Evolutionary conservation across 2,113 vertebrate species (phyloP).

Genomic region (Cinclus mexicanus): DNA sequence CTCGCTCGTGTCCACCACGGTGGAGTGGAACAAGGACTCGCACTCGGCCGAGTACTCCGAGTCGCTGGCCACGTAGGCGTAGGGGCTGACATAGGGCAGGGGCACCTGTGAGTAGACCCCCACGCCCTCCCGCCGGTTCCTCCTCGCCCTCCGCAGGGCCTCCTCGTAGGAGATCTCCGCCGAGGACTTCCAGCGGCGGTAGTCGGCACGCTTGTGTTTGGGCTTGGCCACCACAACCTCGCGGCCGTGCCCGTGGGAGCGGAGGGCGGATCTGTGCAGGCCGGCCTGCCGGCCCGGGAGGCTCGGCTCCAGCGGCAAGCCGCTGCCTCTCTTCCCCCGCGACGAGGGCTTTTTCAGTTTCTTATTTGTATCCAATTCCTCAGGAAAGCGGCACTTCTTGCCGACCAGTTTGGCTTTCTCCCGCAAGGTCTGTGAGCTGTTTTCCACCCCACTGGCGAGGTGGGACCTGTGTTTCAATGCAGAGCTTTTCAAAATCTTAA

Average conservation of each 20-base stretch:
- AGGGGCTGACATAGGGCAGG: conserved; percentile 77
- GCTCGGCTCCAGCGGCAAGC: conserved; percentile 65
- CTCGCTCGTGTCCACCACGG: conserved; percentile 91
- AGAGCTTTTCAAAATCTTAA: conserved; percentile 74
- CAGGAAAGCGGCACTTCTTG: conserved; percentile 78
- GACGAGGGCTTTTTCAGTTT: conserved; percentile 76
- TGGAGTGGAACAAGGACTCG: conserved; percentile 91
- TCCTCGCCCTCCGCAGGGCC: conserved; percentile 75
- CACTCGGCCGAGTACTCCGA: conserved; percentile 96
- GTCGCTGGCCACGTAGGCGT: conserved; percentile 84
- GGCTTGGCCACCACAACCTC: conserved; percentile 86
- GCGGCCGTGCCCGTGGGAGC: conserved; percentile 71
- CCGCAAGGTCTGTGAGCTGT: conserved; percentile 50
- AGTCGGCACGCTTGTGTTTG: conserved; percentile 85
- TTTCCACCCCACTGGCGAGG: conserved; percentile 54
- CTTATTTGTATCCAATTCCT: conserved; percentile 77
- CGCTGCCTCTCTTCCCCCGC: conserved; percentile 68
- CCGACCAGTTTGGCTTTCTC: conserved; percentile 66
- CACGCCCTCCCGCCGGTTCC: conserved; percentile 72
- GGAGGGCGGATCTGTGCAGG: conserved; percentile 13
- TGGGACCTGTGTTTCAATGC: conserved; percentile 64
- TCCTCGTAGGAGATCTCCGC: conserved; percentile 82
- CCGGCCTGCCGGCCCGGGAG: conserved; percentile 64
- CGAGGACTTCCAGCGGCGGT: conserved; percentile 79
- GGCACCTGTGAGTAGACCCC: conserved; percentile 70